Evolutionary conservation across 1,140 invertebrate genomes (phyloP).

Genomic region (Liolophura sinensis): DNA sequence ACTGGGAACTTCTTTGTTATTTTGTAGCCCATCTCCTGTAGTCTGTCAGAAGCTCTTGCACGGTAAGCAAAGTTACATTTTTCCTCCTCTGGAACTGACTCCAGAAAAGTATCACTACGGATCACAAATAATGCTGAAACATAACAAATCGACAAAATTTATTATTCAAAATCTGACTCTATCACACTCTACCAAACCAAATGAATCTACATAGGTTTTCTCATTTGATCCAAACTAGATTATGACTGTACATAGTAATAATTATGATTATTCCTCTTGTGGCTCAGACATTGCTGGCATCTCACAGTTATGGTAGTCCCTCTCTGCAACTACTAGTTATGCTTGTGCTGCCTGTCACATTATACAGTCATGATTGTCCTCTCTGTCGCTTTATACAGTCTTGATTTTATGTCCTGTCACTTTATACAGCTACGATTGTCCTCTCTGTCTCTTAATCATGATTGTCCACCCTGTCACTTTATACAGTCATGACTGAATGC

Average conservation of each 20-base stretch:
- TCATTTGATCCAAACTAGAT: not conserved
- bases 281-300: no score
- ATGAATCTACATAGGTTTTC: not conserved
- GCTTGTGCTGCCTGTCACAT: no score
- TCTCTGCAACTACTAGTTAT: no score
- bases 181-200: not conserved
- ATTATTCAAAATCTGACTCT: not conserved
- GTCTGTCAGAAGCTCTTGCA: constrained; percentile 37
- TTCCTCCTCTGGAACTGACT: constrained; percentile 34
- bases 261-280: no score
- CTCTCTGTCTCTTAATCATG: no score
- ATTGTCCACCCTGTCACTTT: no score
- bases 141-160: not conserved
- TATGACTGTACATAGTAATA: no score
- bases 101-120: constrained; percentile 43
- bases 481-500: not conserved
- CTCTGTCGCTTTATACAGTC: no score
- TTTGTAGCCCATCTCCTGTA: constrained; percentile 34
- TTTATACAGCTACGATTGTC: no score
- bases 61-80: constrained; percentile 35
- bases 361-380: no score
- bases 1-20: constrained; percentile 49
- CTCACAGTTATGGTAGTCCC: no score
- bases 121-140: constrained; percentile 46
- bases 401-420: no score